Percentiles rank a stretch among this genome's conserved stretches.
Conservation (phyloP, 2,113 vertebrate species). For the Dipodomys merriami region DNA sequence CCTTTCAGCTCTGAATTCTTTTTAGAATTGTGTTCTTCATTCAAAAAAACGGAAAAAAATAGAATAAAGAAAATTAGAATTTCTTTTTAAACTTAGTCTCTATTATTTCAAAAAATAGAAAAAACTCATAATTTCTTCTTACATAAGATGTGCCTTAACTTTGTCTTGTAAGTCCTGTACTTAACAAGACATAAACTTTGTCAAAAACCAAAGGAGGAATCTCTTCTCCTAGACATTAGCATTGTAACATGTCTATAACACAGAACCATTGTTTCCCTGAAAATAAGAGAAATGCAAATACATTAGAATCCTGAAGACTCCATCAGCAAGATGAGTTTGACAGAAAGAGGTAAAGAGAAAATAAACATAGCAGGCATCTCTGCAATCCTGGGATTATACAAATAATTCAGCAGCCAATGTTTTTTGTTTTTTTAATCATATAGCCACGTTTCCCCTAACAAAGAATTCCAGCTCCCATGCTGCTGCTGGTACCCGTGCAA, state of each 20-base stretch:
- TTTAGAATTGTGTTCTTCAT: neutral
- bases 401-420: neutral
- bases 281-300: slow-evolving; percentile 14
- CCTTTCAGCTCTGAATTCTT: neutral
- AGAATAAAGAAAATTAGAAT: neutral
- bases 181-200: neutral
- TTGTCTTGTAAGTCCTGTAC: neutral
- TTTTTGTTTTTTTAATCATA: neutral
- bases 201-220: neutral
- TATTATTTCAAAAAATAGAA: neutral
- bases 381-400: neutral
- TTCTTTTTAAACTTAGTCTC: too few species aligned
- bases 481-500: neutral
- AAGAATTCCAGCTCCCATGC: neutral
- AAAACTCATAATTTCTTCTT: neutral
- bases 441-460: neutral
- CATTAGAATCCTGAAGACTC: neutral
- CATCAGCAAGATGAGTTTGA: neutral
- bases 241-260: neutral
- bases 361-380: neutral
- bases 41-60: neutral
- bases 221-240: neutral
- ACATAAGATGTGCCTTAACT: too few species aligned
- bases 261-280: neutral
- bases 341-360: neutral